Conservation (phyloP, 1,140 invertebrate genomes). For the Trichomalopsis sarcophagae region DNA sequence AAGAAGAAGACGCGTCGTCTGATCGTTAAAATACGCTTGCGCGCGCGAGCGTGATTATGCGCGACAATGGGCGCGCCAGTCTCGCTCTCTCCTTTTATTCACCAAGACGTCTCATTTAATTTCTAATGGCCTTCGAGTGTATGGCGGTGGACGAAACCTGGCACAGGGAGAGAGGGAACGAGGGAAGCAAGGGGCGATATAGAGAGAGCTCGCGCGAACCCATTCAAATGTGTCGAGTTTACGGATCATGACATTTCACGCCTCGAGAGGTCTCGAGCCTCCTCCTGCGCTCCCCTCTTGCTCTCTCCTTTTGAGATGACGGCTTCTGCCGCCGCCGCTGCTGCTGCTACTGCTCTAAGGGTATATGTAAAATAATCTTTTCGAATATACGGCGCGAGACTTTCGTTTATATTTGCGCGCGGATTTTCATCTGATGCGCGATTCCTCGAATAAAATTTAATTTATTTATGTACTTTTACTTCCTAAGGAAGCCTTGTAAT, state of each 20-base stretch:
- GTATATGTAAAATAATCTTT: constrained; percentile 5
- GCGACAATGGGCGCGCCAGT: constrained; percentile 51
- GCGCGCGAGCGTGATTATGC: constrained; percentile 41
- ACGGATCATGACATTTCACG: constrained; percentile 56
- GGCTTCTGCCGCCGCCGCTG: background rate
- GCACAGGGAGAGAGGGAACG: background rate
- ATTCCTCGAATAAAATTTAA: no score
- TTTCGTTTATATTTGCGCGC: no score
- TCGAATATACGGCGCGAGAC: background rate
- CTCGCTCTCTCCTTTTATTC: constrained; percentile 53
- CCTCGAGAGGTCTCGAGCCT: constrained; percentile 34
- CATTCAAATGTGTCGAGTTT: constrained; percentile 49
- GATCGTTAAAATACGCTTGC: constrained; percentile 51
- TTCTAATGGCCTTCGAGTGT: constrained; percentile 54
- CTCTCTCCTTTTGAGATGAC: background rate
- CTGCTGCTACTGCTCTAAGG: background rate
- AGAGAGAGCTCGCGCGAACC: constrained; percentile 2
- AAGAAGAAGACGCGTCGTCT: constrained; percentile 45
- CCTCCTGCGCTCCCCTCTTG: background rate
- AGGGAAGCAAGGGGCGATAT: background rate
- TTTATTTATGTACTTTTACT: no score
- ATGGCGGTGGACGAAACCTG: background rate
- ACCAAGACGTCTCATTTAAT: constrained; percentile 58
- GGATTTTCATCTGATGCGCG: background rate
- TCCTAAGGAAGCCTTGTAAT: no score